phyloP scores from a whole-genome alignment of 2,113 vertebrate species.

The Alaudala cheleensis region DNA sequence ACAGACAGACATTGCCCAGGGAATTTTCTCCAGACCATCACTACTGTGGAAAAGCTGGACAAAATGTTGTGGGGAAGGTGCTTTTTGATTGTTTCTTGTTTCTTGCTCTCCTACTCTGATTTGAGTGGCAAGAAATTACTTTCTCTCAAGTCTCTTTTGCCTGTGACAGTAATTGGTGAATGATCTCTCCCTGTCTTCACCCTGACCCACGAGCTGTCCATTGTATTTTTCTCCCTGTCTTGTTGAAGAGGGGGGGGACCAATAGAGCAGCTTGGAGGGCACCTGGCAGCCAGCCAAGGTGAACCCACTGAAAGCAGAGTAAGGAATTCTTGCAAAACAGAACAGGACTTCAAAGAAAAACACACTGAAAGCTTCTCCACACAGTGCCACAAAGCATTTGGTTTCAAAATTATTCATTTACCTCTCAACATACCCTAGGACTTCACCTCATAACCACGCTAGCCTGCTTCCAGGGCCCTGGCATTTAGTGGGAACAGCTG shows the following conservation, averaged over 20 bases:
- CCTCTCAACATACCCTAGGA: background rate
- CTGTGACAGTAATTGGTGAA: background rate
- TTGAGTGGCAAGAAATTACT: background rate
- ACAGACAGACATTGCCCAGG: background rate
- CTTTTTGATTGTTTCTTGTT: background rate
- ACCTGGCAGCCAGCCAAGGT: background rate
- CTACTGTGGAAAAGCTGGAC: background rate
- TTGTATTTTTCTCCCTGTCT: background rate
- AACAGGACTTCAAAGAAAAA: background rate
- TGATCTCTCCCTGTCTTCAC: background rate
- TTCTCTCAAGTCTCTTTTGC: background rate
- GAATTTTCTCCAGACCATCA: background rate
- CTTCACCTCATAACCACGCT: background rate
- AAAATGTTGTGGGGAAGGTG: background rate
- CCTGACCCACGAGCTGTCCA: fast-evolving
- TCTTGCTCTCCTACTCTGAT: background rate
- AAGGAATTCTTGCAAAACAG: background rate
- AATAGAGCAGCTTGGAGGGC: background rate
- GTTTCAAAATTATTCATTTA: background rate
- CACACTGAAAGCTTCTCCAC: background rate
- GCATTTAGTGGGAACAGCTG: background rate
- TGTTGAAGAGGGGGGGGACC: background rate
- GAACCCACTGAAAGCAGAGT: background rate
- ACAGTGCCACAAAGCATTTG: background rate
- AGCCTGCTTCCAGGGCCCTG: background rate